These are phyloP conservation scores for Zosterops pallidus DNA, from an alignment of 2,113 vertebrate genomes.

Conservation along the genomic window DNA sequence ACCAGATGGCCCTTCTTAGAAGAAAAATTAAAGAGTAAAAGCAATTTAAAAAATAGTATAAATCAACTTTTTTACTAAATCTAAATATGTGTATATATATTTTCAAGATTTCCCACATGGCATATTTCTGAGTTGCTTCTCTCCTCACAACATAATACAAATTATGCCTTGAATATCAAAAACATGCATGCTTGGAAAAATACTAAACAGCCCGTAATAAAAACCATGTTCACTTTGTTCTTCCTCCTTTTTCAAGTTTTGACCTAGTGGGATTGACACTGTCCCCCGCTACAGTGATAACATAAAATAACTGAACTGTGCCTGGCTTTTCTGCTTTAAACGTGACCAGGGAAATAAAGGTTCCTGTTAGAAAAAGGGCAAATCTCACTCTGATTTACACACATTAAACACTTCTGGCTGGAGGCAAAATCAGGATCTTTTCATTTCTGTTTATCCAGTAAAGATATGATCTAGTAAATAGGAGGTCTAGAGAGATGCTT, in stretches of 20 bases:
- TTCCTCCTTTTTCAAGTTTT: not conserved
- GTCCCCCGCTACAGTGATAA: not conserved
- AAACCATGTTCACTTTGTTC: conserved; percentile 1
- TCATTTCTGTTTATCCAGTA: conserved; percentile 23
- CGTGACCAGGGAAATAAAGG: not conserved
- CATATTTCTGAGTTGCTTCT: not conserved
- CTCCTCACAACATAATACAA: not conserved
- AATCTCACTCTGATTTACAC: conserved; percentile 10
- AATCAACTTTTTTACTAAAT: conserved; percentile 44
- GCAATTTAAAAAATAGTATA: conserved; percentile 56
- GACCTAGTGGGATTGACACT: conserved; percentile 5
- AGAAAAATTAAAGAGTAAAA: conserved; percentile 61
- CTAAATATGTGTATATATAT: not conserved
- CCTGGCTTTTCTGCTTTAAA: conserved; percentile 12
- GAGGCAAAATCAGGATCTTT: conserved; percentile 33
- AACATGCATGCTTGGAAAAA: not conserved
- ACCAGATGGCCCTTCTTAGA: conserved; percentile 63
- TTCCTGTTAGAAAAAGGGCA: not conserved
- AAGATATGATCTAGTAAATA: conserved; percentile 23
- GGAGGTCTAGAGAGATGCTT: not conserved
- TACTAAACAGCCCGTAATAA: not conserved
- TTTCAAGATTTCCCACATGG: conserved; percentile 12
- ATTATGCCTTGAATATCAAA: not conserved
- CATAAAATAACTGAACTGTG: not conserved
- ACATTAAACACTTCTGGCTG: conserved; percentile 2